phyloP scores from a whole-genome alignment of 2,888 invertebrate genomes.

The Netelia fuscicornis region DNA sequence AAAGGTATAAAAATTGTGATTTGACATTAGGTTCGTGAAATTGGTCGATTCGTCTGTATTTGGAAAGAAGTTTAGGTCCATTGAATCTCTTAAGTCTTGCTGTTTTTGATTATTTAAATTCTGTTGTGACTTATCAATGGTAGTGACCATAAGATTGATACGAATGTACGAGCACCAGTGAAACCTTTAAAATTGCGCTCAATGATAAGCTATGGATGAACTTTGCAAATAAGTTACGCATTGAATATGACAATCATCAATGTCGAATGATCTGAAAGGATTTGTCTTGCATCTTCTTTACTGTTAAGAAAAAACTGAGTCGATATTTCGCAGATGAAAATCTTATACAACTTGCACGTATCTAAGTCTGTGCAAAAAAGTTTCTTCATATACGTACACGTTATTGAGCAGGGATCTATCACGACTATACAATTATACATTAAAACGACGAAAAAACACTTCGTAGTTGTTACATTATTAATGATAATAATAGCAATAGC shows the following conservation, averaged over 20 bases:
- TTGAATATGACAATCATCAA: neutral
- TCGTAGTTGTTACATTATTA: constrained; percentile 30
- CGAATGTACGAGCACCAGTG: too few relatives aligned
- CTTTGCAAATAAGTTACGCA: too few relatives aligned
- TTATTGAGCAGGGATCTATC: constrained; percentile 60
- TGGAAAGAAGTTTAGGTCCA: neutral
- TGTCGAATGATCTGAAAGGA: constrained; percentile 12
- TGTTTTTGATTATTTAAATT: constrained; percentile 28
- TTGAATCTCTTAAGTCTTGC: neutral
- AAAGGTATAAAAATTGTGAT: neutral
- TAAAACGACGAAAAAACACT: constrained; percentile 25
- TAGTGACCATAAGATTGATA: too few relatives aligned
- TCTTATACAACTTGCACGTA: constrained; percentile 22
- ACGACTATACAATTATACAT: constrained; percentile 56
- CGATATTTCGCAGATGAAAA: neutral
- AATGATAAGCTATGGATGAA: too few relatives aligned
- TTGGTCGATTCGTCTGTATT: constrained; percentile 15
- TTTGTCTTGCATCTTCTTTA: neutral
- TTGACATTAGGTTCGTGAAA: neutral
- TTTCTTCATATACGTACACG: neutral
- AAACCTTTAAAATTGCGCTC: too few relatives aligned
- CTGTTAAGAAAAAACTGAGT: neutral
- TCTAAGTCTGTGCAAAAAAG: neutral
- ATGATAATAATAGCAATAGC: constrained; percentile 46
- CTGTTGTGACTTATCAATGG: neutral